A percentile compares a stretch with the other conserved stretches of the same genome.
Evolutionary conservation across 1,140 invertebrate species (phyloP).

Genomic region (Acromyrmex heyeri): DNA sequence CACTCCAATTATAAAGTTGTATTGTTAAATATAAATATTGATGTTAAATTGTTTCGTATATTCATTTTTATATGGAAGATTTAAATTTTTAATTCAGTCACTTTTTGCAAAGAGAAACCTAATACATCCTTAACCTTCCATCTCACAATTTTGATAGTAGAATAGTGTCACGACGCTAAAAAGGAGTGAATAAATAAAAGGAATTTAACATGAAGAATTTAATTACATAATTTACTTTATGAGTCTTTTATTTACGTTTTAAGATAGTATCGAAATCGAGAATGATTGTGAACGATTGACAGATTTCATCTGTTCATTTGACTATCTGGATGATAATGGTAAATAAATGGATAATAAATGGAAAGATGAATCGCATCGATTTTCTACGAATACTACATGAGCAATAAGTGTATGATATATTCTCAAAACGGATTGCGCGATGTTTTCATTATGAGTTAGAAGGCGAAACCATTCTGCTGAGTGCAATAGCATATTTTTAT

Average conservation of each 20-base stretch:
- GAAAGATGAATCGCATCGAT: slow-evolving; percentile 41
- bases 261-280: not conserved
- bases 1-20: too few species aligned
- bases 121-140: not conserved
- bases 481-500: not conserved
- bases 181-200: not conserved
- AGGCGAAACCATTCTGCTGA: slow-evolving; percentile 1
- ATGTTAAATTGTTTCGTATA: too few species aligned
- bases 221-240: not conserved
- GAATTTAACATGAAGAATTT: not conserved
- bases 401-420: slow-evolving; percentile 16
- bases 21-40: too few species aligned
- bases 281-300: slow-evolving; percentile 1
- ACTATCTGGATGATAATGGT: not conserved
- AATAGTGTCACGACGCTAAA: not conserved
- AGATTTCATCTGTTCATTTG: slow-evolving; percentile 27
- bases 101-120: too few species aligned
- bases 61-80: too few species aligned
- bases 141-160: not conserved
- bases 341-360: not conserved
- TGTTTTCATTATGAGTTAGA: slow-evolving; percentile 40
- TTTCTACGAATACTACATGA: slow-evolving; percentile 35
- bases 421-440: slow-evolving; percentile 39
- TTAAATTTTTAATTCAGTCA: too few species aligned
- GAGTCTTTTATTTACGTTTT: not conserved